Base-by-base conservation (phyloP, 2,113 vertebrate genomes). In the Etia nguti region DNA sequence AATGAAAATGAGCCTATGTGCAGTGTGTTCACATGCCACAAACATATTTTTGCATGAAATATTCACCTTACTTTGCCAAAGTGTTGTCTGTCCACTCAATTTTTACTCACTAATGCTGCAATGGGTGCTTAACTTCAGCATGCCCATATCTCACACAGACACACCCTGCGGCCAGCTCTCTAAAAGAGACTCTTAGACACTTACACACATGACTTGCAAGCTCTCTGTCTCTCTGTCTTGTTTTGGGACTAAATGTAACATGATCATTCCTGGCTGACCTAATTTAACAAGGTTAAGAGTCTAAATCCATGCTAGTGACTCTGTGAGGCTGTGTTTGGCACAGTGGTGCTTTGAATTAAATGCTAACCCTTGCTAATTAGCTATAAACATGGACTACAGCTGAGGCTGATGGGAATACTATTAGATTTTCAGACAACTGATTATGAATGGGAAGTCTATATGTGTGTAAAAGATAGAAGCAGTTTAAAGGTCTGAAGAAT, bases 241-340 rank as follows among this genome's bases (percentile, higher is more conserved):
- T 68, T 88, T 87, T 84, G 31, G 48, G 34, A 84, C 38, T 60
- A 70, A 75, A 80, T 77, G 70, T 88, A 73, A 62, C 83, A 68
- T 85, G 36, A 80, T 86, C 73, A 77, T 77, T 77, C 73, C 46
- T 77, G 46, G 73, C 46, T 77, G 73, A 52, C 73, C 73, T 52
- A 77, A 77, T 52, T 77, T 77, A 77, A 65, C 24, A 62, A 81
- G 26, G 31, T 48, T 75, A 81, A 55, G 36, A 79, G 13, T 79
- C 13, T 34, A 41, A 68, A 34, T 55, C 11, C n/a, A 22, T 82
- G 81, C 9, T 36, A 52, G 43, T 81, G 36, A 52, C 29, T 65
- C 46, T 52, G 80, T 3, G 16, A 11, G 26, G 80, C 36, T 82
- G 43, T 34, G 62, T 62, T 60, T 60, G 22, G 55, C 56, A 31